These are phyloP conservation scores for Mercenaria mercenaria DNA, from an alignment of 1,140 invertebrate genomes.

Conservation along the genomic window DNA sequence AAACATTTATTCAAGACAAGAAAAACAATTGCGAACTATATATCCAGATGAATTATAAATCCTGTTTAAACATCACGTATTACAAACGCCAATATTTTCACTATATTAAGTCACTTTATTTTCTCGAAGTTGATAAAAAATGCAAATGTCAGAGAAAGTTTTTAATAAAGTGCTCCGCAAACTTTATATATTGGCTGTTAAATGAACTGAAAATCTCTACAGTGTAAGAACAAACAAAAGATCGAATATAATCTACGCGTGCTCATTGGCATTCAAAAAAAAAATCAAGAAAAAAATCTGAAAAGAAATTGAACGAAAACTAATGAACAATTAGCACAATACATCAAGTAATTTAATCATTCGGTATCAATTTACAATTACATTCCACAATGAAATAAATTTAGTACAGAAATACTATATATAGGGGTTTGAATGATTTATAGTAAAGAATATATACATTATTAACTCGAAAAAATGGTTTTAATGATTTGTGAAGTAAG, in stretches of 20 bases:
- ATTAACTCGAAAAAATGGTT: too few species aligned
- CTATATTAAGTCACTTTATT: not conserved
- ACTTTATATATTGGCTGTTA: not conserved
- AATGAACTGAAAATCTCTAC: constrained; percentile 4
- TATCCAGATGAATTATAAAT: too few species aligned
- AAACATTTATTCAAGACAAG: too few species aligned
- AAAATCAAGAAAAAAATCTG: constrained; percentile 6
- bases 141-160: not conserved
- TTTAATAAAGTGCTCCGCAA: constrained; percentile 10
- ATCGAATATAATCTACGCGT: not conserved
- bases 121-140: not conserved
- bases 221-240: constrained; percentile 28
- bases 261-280: constrained; percentile 2
- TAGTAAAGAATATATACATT: too few species aligned
- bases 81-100: too few species aligned
- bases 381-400: too few species aligned
- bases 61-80: too few species aligned
- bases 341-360: not conserved
- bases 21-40: too few species aligned
- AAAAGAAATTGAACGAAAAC: not conserved
- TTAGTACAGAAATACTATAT: too few species aligned
- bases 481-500: too few species aligned
- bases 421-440: too few species aligned
- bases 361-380: not conserved
- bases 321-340: constrained; percentile 19